A percentile compares a stretch with the other conserved stretches of the same genome.
phyloP scores from a whole-genome alignment of 2,888 invertebrate genomes.

The Lasioglossum figueresi region DNA sequence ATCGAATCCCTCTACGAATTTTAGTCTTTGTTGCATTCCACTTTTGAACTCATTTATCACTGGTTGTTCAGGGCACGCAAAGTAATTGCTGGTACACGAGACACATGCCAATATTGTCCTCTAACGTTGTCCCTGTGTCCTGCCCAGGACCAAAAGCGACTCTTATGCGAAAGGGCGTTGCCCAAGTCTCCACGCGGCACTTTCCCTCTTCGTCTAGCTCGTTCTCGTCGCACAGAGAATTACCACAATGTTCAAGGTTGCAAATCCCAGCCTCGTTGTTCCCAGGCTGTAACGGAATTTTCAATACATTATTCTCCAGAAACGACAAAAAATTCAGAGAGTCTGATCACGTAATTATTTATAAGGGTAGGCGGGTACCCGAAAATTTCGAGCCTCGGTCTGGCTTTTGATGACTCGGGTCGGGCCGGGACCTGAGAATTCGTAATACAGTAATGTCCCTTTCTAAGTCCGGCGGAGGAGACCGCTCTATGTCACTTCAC shows the following conservation, averaged over 20 bases:
- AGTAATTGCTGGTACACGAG: slow-evolving; percentile 89
- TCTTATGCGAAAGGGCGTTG: slow-evolving; percentile 91
- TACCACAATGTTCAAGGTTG: slow-evolving; percentile 92
- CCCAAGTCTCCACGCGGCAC: slow-evolving; percentile 90
- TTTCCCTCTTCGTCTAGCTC: slow-evolving; percentile 81
- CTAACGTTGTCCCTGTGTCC: slow-evolving; percentile 86
- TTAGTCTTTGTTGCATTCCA: neutral
- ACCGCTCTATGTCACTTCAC: no score
- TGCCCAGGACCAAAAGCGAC: slow-evolving; percentile 91
- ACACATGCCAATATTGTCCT: slow-evolving; percentile 93
- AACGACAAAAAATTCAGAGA: neutral
- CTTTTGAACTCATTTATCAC: neutral
- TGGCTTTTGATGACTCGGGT: no score
- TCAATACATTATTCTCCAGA: neutral
- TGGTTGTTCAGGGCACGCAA: slow-evolving; percentile 84
- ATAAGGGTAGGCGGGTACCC: neutral
- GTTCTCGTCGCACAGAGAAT: slow-evolving; percentile 87
- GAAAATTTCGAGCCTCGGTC: no score
- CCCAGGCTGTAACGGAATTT: slow-evolving; percentile 85
- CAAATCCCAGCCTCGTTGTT: slow-evolving; percentile 88
- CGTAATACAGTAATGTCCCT: no score
- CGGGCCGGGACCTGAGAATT: no score
- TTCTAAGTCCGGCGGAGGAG: no score
- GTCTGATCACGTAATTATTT: neutral
- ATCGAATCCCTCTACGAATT: slow-evolving; percentile 10